Conservation (phyloP, 1,140 invertebrate species). For the Euglossa dilemma region DNA sequence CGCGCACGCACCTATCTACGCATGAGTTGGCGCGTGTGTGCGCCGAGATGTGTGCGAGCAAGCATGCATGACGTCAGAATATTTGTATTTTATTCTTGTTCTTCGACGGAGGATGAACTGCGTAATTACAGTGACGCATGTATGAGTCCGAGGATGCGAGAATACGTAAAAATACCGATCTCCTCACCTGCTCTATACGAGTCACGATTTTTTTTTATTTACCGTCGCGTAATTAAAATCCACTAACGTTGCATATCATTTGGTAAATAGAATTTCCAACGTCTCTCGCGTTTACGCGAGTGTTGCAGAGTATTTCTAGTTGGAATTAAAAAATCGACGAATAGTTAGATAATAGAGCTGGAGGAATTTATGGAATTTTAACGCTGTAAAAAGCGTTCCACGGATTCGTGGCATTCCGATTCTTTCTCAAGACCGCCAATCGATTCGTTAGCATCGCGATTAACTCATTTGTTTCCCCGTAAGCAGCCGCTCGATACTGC, state of each 20-base stretch:
- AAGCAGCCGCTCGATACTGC: not conserved
- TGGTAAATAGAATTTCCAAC: not conserved
- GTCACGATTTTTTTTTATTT: not conserved
- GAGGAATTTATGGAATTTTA: too few species aligned
- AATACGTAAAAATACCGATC: slow-evolving; percentile 38
- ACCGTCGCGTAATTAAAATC: not conserved
- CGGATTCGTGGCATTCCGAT: not conserved
- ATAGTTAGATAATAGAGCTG: too few species aligned
- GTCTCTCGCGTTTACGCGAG: too few species aligned
- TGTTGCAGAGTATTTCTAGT: too few species aligned
- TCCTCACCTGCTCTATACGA: slow-evolving; percentile 11
- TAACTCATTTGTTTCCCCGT: not conserved
- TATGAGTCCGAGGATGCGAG: slow-evolving; percentile 15
- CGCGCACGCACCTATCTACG: not conserved
- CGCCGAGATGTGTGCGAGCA: not conserved
- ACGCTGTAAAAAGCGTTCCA: too few species aligned
- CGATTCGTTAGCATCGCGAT: not conserved
- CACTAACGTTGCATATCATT: too few species aligned
- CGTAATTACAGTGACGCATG: slow-evolving; percentile 22
- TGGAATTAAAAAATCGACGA: too few species aligned
- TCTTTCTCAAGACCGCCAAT: not conserved
- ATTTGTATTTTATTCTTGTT: slow-evolving; percentile 13
- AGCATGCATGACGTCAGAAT: slow-evolving; percentile 31
- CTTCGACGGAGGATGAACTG: not conserved
- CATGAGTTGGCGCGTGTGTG: not conserved